Evolutionary conservation across 1,140 invertebrate genomes (phyloP), one percentile per base, ranked within the genome.

Genomic region (Cydia pomonella): DNA sequence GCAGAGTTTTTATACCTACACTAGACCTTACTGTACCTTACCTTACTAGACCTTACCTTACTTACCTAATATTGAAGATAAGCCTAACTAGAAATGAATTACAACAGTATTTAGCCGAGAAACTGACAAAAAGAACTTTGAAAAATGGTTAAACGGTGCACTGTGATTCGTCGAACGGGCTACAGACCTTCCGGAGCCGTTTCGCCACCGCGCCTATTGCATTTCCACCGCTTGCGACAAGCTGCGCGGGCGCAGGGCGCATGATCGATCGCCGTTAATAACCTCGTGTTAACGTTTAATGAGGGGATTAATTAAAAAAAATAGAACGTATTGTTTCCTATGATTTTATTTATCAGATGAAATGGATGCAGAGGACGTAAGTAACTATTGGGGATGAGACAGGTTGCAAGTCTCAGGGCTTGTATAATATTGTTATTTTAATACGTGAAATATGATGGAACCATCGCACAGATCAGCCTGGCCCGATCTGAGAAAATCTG

Each of bases 141-240:
- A 63, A 63, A 50, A 50, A 50, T 50, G 47, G 4, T 59, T 76
- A 75, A 76, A 77, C n/a, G 3, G n/a, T 71, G 76, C 82, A 82
- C 76, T 12, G 7, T 66, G n/a, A 3, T 75, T 25, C 29, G 66
- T 79, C 50, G 84, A 81, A 86, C 59, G 73, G 53, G 69, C 50
- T 78, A 73, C 72, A 86, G 86, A 88, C 88, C 87, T 90, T 88
- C 86, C 80, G 81, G 81, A 80, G 82, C 53, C 77, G 80, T 90
- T 87, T 88, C 88, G 80, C 83, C 86, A 90, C 79, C 71, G 63
- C 27, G 21, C 25, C 63, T 69, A 69, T 69, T 69, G 64, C 64
- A 69, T 69, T 69, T 69, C 64, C 64, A 66, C 64, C 64, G 64
- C 64, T 69, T 69, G 29, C 64, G 64, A 69, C 64, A 69, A 69